A percentile compares a stretch with the other conserved stretches of the same genome.
Evolutionary conservation across 2,888 invertebrate genomes (phyloP).

Genomic region (Melitaea athalia): DNA sequence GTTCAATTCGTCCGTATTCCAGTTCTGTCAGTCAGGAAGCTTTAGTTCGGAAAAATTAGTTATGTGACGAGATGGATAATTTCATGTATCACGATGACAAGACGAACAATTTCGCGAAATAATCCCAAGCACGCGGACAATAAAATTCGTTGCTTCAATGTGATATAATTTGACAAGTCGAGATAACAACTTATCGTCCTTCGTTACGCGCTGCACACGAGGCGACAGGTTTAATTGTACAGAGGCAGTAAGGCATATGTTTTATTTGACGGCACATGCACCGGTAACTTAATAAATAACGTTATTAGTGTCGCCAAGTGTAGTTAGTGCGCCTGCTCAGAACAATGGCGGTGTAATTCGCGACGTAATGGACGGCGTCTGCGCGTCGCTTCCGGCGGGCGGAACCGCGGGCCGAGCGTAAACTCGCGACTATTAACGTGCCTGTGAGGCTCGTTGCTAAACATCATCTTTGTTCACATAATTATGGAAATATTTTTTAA

Average conservation of each 20-base stretch:
- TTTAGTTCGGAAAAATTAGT: not conserved
- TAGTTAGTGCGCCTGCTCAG: not conserved
- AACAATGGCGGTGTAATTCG: conserved; percentile 12
- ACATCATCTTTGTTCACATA: not conserved
- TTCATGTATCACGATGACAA: not conserved
- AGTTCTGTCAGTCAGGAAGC: not conserved
- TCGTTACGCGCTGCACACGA: conserved; percentile 1
- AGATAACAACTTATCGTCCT: conserved; percentile 4
- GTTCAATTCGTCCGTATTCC: not conserved
- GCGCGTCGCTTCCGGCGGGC: conserved; percentile 15
- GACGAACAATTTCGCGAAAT: conserved; percentile 5
- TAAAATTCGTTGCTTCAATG: not conserved
- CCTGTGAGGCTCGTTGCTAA: not conserved
- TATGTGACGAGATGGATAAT: not conserved
- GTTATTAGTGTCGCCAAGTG: not conserved
- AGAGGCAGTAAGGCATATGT: not conserved
- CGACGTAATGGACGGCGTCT: conserved; percentile 24
- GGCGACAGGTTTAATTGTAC: not conserved
- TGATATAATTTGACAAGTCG: conserved; percentile 16
- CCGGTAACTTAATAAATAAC: not conserved
- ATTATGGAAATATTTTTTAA: not conserved
- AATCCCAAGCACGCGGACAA: not conserved
- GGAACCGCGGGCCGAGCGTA: not conserved
- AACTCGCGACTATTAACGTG: not conserved
- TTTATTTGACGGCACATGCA: not conserved